Evolutionary conservation across 2,888 invertebrate species (phyloP), one percentile per base, ranked within the genome.

Genomic region (Acronicta alni): DNA sequence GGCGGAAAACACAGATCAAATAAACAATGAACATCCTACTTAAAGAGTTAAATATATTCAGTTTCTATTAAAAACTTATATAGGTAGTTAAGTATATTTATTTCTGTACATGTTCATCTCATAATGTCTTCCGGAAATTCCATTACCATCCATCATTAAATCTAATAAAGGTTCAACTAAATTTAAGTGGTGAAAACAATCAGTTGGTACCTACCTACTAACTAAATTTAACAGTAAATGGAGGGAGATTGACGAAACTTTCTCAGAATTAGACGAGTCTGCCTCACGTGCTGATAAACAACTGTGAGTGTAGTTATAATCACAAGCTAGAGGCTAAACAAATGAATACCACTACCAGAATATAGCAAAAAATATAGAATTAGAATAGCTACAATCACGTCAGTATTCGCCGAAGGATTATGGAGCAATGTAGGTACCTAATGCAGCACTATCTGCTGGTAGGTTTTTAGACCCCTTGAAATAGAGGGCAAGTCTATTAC

Each of bases 121-220:
- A 39, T 18, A 41, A 26, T 38, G 8, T 46, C 37, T 56, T 43
- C 58, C 57, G 56, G 67, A 67, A 72, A 62, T 54, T 47, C 17
- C 42, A 62, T 52, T 39, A 43, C 8, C 45, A 26, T 37, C 23
- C 17, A 46, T 49, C 26, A 18, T 20, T 43, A 53, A 42, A 67
- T 66, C 16, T 47, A 49, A 39, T 30, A 35, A 52, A 59, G 46
- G 16, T 48, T 53, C 39, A 15, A 39, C n/a, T 48, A 48, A 62
- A 45, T 42, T n/a, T 18, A 46, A 55, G 23, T 23, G 32, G 35
- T n/a, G n/a, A 14, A 56, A 51, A 72, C 35, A 72, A 39, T 20
- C 48, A 26, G 15, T 55, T 23, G 44, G 37, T 26, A 44, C 14
- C 12, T 32, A 35, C n/a, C n/a, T n/a, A 35, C 35, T 41, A 35